Evolutionary conservation across 2,797 vertebrate genomes (phyloP).

Genomic region (Tenualosa thibaudeaui): DNA sequence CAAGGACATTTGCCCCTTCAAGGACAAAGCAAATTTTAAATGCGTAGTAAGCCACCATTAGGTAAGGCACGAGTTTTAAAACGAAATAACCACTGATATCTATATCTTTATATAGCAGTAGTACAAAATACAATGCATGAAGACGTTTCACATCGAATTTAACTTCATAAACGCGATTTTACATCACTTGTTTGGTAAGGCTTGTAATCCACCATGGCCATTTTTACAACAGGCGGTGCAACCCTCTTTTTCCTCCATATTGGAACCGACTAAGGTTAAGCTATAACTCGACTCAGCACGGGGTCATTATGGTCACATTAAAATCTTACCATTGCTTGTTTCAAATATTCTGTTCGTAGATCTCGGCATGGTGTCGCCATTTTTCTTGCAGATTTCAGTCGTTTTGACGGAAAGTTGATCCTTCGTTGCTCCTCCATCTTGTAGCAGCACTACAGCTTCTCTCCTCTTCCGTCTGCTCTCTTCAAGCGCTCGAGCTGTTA

Average conservation of each 20-base stretch:
- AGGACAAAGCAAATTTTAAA: conserved; percentile 85
- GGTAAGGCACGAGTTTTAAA: background rate
- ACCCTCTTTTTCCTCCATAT: conserved; percentile 79
- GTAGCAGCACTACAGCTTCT: conserved; percentile 30
- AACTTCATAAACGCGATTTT: conserved; percentile 10
- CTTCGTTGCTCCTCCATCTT: conserved; percentile 34
- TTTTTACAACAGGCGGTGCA: conserved; percentile 76
- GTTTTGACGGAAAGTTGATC: conserved; percentile 51
- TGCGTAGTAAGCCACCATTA: conserved; percentile 70
- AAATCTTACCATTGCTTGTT: conserved; percentile 69
- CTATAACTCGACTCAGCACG: conserved; percentile 39
- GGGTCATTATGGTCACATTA: conserved; percentile 43
- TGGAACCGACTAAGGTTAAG: conserved; percentile 52
- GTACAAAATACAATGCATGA: background rate
- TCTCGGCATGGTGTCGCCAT: conserved; percentile 38
- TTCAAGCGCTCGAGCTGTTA: conserved; percentile 65
- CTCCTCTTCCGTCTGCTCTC: conserved; percentile 61
- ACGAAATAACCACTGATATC: background rate
- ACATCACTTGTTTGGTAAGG: background rate
- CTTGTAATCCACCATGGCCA: conserved; percentile 73
- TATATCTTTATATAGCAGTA: background rate
- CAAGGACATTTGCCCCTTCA: conserved; percentile 79
- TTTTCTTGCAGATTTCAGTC: conserved; percentile 51
- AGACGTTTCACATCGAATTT: conserved; percentile 28
- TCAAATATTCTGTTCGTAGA: conserved; percentile 54